Evolutionary conservation across 2,888 invertebrate species (phyloP).

Genomic region (Rhamphomyia laevipes): DNA sequence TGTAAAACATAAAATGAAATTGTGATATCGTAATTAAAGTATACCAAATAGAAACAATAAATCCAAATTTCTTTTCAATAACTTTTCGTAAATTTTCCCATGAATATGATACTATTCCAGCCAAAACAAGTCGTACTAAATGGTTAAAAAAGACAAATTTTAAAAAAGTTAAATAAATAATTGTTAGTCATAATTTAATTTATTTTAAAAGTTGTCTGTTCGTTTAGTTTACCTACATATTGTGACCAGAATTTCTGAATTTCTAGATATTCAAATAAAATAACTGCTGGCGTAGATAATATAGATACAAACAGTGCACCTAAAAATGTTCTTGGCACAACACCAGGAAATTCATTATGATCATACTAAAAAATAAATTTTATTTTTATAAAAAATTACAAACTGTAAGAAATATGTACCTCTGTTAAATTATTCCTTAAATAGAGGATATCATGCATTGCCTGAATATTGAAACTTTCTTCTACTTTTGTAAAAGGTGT

Average conservation of each 20-base stretch:
- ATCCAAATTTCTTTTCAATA: conserved; percentile 66
- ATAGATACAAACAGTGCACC: conserved; percentile 76
- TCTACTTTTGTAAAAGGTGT: conserved; percentile 99
- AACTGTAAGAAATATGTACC: conserved; percentile 43
- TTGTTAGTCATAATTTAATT: not conserved
- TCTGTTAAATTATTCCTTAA: conserved; percentile 70
- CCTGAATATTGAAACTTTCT: conserved; percentile 98
- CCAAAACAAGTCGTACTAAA: conserved; percentile 71
- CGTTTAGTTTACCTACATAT: conserved; percentile 62
- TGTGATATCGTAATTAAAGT: conserved; percentile 77
- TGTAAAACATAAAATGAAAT: conserved; percentile 96
- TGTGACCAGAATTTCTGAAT: conserved; percentile 79
- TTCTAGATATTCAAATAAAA: conserved; percentile 51
- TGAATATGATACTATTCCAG: conserved; percentile 59
- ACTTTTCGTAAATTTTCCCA: conserved; percentile 64
- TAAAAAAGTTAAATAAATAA: not conserved
- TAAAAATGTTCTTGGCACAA: conserved; percentile 92
- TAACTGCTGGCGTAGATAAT: conserved; percentile 64
- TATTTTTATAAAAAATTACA: not conserved
- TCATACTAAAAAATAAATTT: conserved; percentile 70
- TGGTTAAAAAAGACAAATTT: conserved; percentile 11
- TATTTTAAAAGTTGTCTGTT: not conserved
- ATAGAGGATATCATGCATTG: conserved; percentile 92
- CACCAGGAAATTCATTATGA: conserved; percentile 93
- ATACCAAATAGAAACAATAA: conserved; percentile 68